A percentile compares a stretch with the other conserved stretches of the same genome.
Conservation (phyloP, 2,888 invertebrate species). For the Lutraria lutraria region DNA sequence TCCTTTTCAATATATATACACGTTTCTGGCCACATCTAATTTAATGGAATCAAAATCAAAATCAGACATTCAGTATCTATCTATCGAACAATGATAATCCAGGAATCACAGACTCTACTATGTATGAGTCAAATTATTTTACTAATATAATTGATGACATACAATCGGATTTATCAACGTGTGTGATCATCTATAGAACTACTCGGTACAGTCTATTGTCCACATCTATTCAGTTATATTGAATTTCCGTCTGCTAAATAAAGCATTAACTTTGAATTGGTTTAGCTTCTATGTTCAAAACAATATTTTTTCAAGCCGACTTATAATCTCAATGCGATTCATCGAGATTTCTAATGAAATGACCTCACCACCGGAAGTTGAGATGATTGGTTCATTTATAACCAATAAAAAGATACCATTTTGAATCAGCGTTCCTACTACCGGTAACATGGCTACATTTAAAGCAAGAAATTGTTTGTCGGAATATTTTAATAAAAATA, state of each 20-base stretch:
- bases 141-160: slow-evolving; percentile 43
- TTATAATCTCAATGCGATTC: slow-evolving; percentile 51
- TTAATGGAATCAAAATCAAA: too few species aligned
- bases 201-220: slow-evolving; percentile 47
- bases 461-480: slow-evolving; percentile 17
- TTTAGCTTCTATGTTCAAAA: slow-evolving; percentile 54
- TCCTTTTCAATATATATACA: too few species aligned
- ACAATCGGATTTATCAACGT: slow-evolving; percentile 56
- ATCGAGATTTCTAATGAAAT: slow-evolving; percentile 44
- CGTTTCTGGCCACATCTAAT: too few species aligned
- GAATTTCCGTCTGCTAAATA: slow-evolving; percentile 52
- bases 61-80: too few species aligned
- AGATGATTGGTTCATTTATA: slow-evolving; percentile 51
- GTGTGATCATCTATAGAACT: slow-evolving; percentile 45
- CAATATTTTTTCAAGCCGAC: slow-evolving; percentile 59
- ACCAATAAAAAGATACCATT: slow-evolving; percentile 53
- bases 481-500: neutral
- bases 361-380: slow-evolving; percentile 61
- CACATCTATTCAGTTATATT: slow-evolving; percentile 46
- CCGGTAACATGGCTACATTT: slow-evolving; percentile 46
- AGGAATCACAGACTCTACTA: neutral
- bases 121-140: slow-evolving; percentile 18
- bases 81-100: too few species aligned
- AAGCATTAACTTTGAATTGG: slow-evolving; percentile 39
- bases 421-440: slow-evolving; percentile 52